Percentiles rank a stretch among this genome's conserved stretches.
Evolutionary conservation across 2,113 vertebrate species (phyloP).

Genomic region (Dendropsophus ebraccatus): DNA sequence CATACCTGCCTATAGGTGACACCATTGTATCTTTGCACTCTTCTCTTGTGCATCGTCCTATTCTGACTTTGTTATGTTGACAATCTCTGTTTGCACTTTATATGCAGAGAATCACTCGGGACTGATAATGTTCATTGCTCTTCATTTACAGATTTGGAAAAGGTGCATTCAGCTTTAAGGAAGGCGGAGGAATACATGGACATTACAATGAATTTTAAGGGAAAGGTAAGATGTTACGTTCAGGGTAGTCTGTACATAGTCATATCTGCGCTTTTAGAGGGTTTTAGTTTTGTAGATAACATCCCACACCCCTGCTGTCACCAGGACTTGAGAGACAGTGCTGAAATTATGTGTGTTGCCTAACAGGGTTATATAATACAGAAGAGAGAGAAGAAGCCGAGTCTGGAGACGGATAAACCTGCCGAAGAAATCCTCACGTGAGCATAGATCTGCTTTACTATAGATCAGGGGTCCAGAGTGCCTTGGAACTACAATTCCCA

Average conservation of each 20-base stretch:
- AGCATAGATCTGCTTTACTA: constrained; percentile 55
- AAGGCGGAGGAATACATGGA: constrained; percentile 89
- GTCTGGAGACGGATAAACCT: constrained; percentile 79
- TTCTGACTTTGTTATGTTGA: too few relatives aligned
- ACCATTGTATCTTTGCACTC: neutral
- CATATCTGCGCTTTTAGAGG: too few relatives aligned
- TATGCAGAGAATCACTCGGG: too few relatives aligned
- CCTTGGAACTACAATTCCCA: neutral
- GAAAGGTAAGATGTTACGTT: constrained; percentile 82
- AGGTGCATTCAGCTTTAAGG: constrained; percentile 82
- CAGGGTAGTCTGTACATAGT: too few relatives aligned
- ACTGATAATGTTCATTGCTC: too few relatives aligned
- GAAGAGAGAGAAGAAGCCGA: constrained; percentile 92
- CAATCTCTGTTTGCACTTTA: too few relatives aligned
- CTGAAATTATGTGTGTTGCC: neutral
- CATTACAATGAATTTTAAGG: constrained; percentile 78
- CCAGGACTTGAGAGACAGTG: neutral
- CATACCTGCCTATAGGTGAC: neutral
- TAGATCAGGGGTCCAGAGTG: neutral
- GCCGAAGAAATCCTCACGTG: constrained; percentile 94
- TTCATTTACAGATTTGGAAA: constrained; percentile 70
- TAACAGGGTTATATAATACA: constrained; percentile 92
- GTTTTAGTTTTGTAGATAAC: too few relatives aligned
- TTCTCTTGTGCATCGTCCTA: too few relatives aligned
- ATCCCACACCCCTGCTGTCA: too few relatives aligned